These are phyloP conservation scores for Rhagonycha lutea DNA, from an alignment of 2,888 invertebrate genomes.

Conservation along the genomic window DNA sequence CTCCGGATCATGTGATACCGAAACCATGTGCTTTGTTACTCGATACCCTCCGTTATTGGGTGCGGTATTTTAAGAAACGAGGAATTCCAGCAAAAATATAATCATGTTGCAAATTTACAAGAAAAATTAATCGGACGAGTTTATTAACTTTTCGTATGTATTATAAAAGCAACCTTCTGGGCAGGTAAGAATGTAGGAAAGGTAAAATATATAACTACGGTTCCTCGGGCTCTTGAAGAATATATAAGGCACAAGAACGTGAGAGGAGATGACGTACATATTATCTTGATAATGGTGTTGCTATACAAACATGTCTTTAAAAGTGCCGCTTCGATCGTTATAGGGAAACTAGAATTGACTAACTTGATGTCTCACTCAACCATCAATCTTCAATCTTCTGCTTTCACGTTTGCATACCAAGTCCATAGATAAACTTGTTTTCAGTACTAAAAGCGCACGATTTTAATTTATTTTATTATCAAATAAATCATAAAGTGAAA, in stretches of 20 bases:
- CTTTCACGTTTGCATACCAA: not conserved
- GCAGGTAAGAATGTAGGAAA: not conserved
- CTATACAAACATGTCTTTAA: conserved; percentile 48
- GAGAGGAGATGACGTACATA: conserved; percentile 37
- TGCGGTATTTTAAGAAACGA: not conserved
- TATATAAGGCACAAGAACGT: conserved; percentile 27
- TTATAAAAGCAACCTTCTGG: not conserved
- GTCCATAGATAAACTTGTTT: not conserved
- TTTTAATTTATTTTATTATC: not conserved
- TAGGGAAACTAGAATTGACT: conserved; percentile 45
- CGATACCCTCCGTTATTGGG: conserved; percentile 19
- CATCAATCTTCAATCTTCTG: conserved; percentile 17
- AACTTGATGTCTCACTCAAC: conserved; percentile 44
- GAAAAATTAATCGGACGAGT: not conserved
- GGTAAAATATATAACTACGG: not conserved
- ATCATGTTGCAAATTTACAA: not conserved
- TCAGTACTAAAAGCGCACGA: not conserved
- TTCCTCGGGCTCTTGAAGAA: conserved; percentile 12
- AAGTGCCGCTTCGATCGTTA: conserved; percentile 46
- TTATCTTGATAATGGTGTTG: conserved; percentile 50
- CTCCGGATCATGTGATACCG: conserved; percentile 41
- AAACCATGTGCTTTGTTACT: conserved; percentile 35
- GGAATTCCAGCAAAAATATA: not conserved
- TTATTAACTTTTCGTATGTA: not conserved
- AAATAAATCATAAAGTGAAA: not conserved